Conservation (phyloP, 2,797 vertebrate species). For the Champsocephalus gunnari region DNA sequence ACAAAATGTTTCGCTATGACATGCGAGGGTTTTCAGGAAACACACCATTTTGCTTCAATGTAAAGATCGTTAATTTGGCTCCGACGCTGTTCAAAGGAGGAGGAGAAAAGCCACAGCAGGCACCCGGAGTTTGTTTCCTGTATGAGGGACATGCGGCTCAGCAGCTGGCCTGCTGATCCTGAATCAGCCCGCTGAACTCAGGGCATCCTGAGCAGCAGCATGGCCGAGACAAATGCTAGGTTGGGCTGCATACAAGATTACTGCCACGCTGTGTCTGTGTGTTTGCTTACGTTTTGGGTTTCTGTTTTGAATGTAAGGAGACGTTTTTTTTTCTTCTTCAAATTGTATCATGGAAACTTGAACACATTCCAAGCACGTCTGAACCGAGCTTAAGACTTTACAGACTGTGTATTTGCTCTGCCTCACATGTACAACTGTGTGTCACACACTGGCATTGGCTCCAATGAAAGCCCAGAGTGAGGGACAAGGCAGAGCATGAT, state of each 20-base stretch:
- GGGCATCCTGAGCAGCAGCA: constrained; percentile 33
- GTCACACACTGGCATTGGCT: constrained; percentile 7
- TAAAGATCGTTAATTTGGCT: constrained; percentile 18
- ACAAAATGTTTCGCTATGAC: not conserved
- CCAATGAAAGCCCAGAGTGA: constrained; percentile 38
- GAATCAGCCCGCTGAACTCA: constrained; percentile 1
- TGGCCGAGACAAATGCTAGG: constrained; percentile 38
- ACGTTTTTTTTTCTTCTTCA: not conserved
- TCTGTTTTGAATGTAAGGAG: not conserved
- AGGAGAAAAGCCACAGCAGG: constrained; percentile 11
- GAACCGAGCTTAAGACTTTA: not conserved
- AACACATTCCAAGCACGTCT: constrained; percentile 7
- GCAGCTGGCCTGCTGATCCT: constrained; percentile 31
- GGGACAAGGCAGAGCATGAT: constrained; percentile 56
- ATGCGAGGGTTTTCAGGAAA: not conserved
- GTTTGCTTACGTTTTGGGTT: not conserved
- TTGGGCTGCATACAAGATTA: constrained; percentile 51
- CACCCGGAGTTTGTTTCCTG: constrained; percentile 16
- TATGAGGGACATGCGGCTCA: constrained; percentile 4
- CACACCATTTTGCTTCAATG: not conserved
- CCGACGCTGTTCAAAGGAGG: not conserved
- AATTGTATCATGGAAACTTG: constrained; percentile 25
- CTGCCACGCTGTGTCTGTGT: constrained; percentile 21
- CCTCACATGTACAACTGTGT: constrained; percentile 38
- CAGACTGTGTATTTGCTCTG: not conserved